Evolutionary conservation across 2,797 vertebrate species (phyloP).

Genomic region (Microchirus variegatus): DNA sequence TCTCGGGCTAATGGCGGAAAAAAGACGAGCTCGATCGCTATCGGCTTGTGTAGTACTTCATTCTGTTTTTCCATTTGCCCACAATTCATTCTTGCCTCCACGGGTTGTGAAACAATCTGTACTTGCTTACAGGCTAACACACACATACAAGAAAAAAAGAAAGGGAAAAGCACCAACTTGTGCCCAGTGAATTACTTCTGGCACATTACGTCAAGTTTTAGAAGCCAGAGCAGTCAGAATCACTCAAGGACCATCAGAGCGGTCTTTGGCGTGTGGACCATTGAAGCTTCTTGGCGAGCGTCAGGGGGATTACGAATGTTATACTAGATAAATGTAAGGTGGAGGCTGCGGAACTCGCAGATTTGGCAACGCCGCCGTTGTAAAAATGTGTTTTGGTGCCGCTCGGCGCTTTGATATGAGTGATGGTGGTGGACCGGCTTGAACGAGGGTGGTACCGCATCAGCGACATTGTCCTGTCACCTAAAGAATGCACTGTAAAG

Average conservation of each 20-base stretch:
- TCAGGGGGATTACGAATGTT: constrained; percentile 37
- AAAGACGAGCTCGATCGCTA: constrained; percentile 29
- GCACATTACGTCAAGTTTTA: constrained; percentile 13
- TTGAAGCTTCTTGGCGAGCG: constrained; percentile 42
- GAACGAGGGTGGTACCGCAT: constrained; percentile 24
- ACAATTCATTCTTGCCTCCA: constrained; percentile 6
- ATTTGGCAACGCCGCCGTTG: constrained; percentile 22
- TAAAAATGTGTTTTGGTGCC: constrained; percentile 22
- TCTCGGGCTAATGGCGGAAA: constrained; percentile 22
- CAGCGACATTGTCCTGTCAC: constrained; percentile 34
- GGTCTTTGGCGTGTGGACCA: constrained; percentile 33
- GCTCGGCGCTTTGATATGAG: constrained; percentile 36
- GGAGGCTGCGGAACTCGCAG: constrained; percentile 22
- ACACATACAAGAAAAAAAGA: background rate
- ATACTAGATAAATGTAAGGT: constrained; percentile 37
- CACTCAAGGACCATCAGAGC: constrained; percentile 36
- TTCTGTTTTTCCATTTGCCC: constrained; percentile 34
- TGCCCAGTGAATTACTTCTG: constrained; percentile 51
- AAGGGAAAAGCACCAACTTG: constrained; percentile 1
- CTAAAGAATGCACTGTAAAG: no score
- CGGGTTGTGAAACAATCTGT: constrained; percentile 7
- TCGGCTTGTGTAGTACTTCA: constrained; percentile 35
- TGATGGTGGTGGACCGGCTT: background rate
- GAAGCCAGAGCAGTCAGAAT: constrained; percentile 44
- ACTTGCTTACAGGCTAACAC: constrained; percentile 24